phyloP scores from a whole-genome alignment of 2,113 vertebrate species.

The Aspidoscelis tigris region DNA sequence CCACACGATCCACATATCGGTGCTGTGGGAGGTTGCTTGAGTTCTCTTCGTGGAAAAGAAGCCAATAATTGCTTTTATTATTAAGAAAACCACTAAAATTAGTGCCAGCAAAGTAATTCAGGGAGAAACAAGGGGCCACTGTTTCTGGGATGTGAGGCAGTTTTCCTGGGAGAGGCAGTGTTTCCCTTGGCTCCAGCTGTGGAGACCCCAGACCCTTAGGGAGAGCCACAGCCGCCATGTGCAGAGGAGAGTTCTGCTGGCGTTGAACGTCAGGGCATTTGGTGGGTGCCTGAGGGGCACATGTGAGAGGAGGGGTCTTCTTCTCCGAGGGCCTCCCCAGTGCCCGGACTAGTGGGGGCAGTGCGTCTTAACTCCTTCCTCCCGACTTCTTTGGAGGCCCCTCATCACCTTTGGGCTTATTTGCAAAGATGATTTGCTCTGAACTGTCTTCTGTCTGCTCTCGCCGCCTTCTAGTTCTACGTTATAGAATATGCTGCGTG shows the following conservation, averaged over 20 bases:
- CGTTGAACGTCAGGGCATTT: background rate
- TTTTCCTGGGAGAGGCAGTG: background rate
- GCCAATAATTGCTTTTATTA: background rate
- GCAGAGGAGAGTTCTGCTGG: too few relatives aligned
- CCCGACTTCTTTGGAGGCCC: too few relatives aligned
- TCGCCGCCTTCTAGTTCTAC: conserved; percentile 81
- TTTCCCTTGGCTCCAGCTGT: background rate
- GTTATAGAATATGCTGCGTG: conserved; percentile 93
- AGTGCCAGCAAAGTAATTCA: background rate
- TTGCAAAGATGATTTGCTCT: too few relatives aligned
- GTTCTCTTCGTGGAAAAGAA: background rate
- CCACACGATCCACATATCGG: background rate
- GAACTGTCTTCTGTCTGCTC: too few relatives aligned
- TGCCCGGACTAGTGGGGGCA: too few relatives aligned
- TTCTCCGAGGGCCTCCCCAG: too few relatives aligned
- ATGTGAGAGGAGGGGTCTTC: background rate
- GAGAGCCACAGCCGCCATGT: background rate
- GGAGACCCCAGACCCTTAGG: background rate
- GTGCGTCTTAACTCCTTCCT: too few relatives aligned
- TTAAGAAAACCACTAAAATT: background rate
- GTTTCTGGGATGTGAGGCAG: too few relatives aligned
- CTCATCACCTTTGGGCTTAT: background rate
- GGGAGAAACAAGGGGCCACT: background rate
- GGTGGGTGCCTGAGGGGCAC: background rate
- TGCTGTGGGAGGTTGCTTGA: background rate